Conservation (phyloP, 2,113 vertebrate species). For the Procavia capensis region DNA sequence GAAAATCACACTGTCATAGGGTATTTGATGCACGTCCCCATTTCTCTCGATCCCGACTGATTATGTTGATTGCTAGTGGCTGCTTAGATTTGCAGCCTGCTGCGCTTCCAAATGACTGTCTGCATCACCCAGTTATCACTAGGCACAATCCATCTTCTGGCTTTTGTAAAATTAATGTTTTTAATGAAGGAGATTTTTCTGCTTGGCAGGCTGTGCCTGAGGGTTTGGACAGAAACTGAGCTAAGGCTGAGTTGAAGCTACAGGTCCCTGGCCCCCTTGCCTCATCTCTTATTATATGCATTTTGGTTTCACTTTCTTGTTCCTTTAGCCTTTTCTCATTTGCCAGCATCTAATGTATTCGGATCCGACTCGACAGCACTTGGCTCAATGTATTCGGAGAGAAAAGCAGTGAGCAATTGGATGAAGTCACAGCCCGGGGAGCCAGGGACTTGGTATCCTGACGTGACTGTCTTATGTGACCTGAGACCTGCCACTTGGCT, state of each 20-base stretch:
- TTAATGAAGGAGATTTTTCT: conserved; percentile 10
- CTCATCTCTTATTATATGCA: background rate
- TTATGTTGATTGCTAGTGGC: background rate
- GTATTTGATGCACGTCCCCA: too few species aligned
- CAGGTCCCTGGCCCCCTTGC: background rate
- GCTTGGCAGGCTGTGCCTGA: conserved; percentile 15
- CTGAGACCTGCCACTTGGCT: fast-evolving
- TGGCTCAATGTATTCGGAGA: background rate
- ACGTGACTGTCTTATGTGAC: background rate
- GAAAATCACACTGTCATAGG: too few species aligned
- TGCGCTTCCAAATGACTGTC: background rate
- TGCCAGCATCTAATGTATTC: conserved; percentile 37
- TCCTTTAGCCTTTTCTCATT: background rate
- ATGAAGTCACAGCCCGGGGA: background rate
- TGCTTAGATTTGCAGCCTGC: background rate
- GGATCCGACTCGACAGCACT: too few species aligned
- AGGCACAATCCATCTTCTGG: background rate
- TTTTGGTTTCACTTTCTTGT: background rate
- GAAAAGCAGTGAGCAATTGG: background rate
- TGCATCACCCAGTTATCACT: background rate
- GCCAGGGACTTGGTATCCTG: background rate
- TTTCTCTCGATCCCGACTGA: background rate
- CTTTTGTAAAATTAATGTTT: conserved; percentile 31
- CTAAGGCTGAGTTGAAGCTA: background rate
- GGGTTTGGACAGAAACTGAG: background rate